Percentiles rank a stretch among this genome's conserved stretches.
Evolutionary conservation across 2,888 invertebrate species (phyloP).

Genomic region (Pilophorus perplexus): DNA sequence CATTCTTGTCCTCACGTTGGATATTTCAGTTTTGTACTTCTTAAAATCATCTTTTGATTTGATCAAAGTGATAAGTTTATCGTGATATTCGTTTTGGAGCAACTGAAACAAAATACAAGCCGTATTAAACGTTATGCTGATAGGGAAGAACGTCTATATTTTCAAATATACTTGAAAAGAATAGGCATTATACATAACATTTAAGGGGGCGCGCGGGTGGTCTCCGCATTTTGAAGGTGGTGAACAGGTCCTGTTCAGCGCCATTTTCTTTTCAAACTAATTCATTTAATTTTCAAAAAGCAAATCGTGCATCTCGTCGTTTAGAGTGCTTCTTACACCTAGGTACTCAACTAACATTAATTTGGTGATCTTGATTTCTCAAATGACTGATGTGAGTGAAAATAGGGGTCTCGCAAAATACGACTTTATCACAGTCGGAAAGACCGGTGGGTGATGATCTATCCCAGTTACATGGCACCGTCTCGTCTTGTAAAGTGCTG

Average conservation of each 20-base stretch:
- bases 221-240: too few relatives aligned
- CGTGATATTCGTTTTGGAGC: slow-evolving; percentile 9
- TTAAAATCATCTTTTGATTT: slow-evolving; percentile 16
- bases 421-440: background rate
- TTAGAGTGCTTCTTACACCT: background rate
- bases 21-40: slow-evolving; percentile 8
- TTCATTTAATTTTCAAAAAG: background rate
- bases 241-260: background rate
- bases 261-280: background rate
- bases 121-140: background rate
- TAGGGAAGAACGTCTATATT: too few relatives aligned
- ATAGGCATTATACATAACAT: background rate
- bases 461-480: background rate
- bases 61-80: slow-evolving; percentile 4
- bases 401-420: slow-evolving; percentile 12
- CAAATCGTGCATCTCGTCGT: background rate
- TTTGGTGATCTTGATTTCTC: background rate
- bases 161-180: too few relatives aligned
- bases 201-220: background rate
- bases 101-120: background rate
- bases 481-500: background rate
- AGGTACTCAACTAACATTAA: slow-evolving; percentile 3
- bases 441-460: background rate
- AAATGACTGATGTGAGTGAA: slow-evolving; percentile 11
- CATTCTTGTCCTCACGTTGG: background rate